Conservation (phyloP, 2,113 vertebrate species). For the Chauna torquata region DNA sequence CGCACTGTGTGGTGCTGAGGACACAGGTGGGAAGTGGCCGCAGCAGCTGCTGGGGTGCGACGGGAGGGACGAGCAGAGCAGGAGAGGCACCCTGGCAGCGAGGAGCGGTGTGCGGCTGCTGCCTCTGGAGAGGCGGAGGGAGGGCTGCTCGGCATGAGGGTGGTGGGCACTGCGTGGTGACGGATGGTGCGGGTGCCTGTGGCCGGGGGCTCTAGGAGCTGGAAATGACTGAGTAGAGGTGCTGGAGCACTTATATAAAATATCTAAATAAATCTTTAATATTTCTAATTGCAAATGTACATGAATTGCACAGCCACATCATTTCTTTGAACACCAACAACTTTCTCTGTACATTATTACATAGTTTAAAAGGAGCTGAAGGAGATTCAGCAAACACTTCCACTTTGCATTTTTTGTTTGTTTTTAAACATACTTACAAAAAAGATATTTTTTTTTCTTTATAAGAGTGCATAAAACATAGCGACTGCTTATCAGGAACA, state of each 20-base stretch:
- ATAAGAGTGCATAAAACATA: constrained; percentile 93
- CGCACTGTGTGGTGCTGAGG: too few relatives aligned
- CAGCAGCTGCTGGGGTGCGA: too few relatives aligned
- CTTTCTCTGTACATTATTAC: constrained; percentile 98
- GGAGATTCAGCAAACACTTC: constrained; percentile 85
- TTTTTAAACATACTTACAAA: constrained; percentile 98
- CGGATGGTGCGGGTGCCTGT: neutral
- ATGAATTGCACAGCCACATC: constrained; percentile 98
- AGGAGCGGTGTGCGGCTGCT: neutral
- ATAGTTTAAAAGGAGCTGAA: constrained; percentile 82
- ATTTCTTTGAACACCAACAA: constrained; percentile 88
- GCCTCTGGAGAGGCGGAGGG: neutral
- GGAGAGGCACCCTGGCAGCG: too few relatives aligned
- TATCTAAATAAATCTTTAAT: constrained; percentile 99
- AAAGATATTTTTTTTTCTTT: constrained; percentile 58
- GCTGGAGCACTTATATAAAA: constrained; percentile 81
- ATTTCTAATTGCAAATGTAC: constrained; percentile 99
- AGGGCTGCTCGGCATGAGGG: neutral
- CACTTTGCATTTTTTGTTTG: constrained; percentile 51
- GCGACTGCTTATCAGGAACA: constrained; percentile 84
- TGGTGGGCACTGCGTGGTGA: neutral
- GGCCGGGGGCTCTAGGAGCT: neutral
- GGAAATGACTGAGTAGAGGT: neutral
- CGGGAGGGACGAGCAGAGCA: too few relatives aligned
- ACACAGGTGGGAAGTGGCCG: too few relatives aligned